Evolutionary conservation across 2,113 vertebrate species (phyloP).

Genomic region (Cathartes aura): DNA sequence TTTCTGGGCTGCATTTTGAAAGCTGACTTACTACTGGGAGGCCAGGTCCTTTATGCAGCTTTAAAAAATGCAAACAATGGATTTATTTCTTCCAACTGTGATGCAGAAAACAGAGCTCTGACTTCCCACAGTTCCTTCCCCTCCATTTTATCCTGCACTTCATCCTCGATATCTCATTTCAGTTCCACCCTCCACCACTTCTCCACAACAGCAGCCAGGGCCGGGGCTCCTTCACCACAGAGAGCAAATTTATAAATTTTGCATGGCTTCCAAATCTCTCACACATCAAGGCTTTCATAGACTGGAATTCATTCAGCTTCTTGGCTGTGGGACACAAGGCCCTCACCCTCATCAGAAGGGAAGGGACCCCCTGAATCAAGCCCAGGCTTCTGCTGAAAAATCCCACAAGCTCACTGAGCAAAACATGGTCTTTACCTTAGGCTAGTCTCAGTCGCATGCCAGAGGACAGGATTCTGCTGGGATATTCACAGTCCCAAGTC

Average conservation of each 20-base stretch:
- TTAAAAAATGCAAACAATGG: background rate
- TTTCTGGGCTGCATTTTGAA: background rate
- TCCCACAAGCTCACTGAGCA: background rate
- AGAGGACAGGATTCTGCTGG: background rate
- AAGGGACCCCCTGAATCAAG: background rate
- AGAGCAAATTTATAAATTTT: background rate
- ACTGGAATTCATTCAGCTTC: background rate
- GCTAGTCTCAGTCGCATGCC: background rate
- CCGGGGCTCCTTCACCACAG: background rate
- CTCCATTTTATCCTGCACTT: background rate
- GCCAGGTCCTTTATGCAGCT: background rate
- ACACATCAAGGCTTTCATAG: background rate
- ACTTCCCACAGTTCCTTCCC: background rate
- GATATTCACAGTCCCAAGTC: background rate
- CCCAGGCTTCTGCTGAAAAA: background rate
- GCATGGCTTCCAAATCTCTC: background rate
- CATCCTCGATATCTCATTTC: background rate
- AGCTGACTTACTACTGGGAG: background rate
- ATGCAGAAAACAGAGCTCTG: background rate
- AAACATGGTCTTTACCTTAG: background rate
- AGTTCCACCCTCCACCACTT: background rate
- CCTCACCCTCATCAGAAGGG: background rate
- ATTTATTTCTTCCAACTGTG: background rate
- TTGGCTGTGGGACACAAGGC: background rate
- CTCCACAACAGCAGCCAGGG: background rate